phyloP scores from a whole-genome alignment of 2,888 invertebrate species.

The Polyploca ridens region DNA sequence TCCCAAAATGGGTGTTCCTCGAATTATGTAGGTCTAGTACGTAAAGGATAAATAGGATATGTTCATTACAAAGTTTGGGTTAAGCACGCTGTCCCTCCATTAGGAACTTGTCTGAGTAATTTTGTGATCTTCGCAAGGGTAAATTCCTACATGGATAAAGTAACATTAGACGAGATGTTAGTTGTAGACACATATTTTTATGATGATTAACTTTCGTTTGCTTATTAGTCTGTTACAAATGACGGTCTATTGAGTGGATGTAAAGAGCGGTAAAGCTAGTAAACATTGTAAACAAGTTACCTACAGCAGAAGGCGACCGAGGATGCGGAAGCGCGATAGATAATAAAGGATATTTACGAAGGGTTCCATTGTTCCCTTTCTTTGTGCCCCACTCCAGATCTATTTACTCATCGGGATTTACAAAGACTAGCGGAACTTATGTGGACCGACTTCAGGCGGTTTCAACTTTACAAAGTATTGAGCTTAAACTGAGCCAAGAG shows the following conservation, averaged over 20 bases:
- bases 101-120: slow-evolving; percentile 38
- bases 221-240: background rate
- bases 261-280: slow-evolving; percentile 36
- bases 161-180: slow-evolving; percentile 12
- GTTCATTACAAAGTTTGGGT: slow-evolving; percentile 43
- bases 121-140: slow-evolving; percentile 32
- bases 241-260: slow-evolving; percentile 26
- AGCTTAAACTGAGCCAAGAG: slow-evolving; percentile 4
- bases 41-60: slow-evolving; percentile 36
- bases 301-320: slow-evolving; percentile 24
- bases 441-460: slow-evolving; percentile 20
- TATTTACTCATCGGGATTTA: slow-evolving; percentile 50
- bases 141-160: slow-evolving; percentile 21
- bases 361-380: slow-evolving; percentile 53
- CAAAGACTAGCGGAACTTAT: slow-evolving; percentile 40
- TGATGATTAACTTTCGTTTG: background rate
- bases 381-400: slow-evolving; percentile 50
- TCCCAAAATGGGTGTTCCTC: slow-evolving; percentile 39
- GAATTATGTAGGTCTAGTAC: slow-evolving; percentile 32
- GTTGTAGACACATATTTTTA: slow-evolving; percentile 1
- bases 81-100: slow-evolving; percentile 36
- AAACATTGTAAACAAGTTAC: slow-evolving; percentile 38
- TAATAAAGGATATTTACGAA: slow-evolving; percentile 63
- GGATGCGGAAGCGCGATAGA: slow-evolving; percentile 46
- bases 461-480: slow-evolving; percentile 3